Percentiles rank a stretch among this genome's conserved stretches.
Conservation (phyloP, 2,888 invertebrate species). For the Cheiracanthium punctorium region DNA sequence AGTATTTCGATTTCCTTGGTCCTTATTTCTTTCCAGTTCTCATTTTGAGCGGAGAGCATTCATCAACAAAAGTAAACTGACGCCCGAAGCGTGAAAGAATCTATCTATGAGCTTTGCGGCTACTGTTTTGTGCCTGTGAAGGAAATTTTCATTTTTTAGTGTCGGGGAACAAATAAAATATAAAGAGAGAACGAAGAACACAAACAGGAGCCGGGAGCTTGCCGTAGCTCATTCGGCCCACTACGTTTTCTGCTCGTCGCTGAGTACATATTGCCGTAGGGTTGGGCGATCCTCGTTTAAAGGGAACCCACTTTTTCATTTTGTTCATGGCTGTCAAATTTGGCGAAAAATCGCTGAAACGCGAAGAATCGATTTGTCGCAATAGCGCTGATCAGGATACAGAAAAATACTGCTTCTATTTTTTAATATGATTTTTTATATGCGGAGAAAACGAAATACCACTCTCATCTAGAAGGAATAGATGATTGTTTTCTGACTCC, state of each 20-base stretch:
- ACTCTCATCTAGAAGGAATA: no score
- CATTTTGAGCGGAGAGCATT: no score
- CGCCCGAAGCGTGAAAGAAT: not conserved
- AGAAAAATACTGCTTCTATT: no score
- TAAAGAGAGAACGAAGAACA: not conserved
- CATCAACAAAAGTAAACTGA: no score
- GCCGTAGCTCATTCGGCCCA: conserved; percentile 9
- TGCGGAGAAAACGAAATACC: no score
- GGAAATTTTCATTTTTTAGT: not conserved
- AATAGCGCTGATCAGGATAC: no score
- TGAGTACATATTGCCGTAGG: conserved; percentile 34
- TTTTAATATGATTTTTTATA: no score
- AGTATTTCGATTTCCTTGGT: no score
- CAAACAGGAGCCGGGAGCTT: not conserved
- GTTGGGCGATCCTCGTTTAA: conserved; percentile 41
- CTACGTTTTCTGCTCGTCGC: conserved; percentile 1
- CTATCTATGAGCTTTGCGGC: not conserved
- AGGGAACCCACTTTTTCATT: conserved; percentile 29
- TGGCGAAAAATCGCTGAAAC: conserved; percentile 22
- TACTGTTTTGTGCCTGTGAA: not conserved
- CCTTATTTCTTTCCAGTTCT: no score
- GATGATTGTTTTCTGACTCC: no score
- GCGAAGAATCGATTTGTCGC: not conserved
- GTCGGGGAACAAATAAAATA: not conserved
- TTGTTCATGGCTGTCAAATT: conserved; percentile 20